Conservation (phyloP, 2,113 vertebrate genomes). For the Bothrops jararaca region DNA sequence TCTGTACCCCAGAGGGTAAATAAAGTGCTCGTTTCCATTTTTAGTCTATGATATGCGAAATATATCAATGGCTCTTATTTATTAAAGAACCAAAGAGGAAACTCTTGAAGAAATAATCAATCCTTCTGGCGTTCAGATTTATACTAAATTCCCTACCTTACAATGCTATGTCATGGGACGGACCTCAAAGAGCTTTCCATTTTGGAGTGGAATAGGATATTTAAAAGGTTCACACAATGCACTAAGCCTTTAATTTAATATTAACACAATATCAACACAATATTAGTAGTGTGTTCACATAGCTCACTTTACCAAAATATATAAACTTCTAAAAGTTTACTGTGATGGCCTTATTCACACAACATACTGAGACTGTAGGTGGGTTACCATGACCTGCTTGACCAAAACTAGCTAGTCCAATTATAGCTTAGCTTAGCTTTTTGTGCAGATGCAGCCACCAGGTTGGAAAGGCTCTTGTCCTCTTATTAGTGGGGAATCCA, state of each 20-base stretch:
- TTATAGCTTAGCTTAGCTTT: neutral
- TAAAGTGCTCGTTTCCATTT: slow-evolving; percentile 48
- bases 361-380: neutral
- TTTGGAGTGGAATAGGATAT: neutral
- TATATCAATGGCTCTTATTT: slow-evolving; percentile 4
- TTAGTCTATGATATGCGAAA: slow-evolving; percentile 29
- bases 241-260: neutral
- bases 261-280: neutral
- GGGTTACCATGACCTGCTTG: neutral
- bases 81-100: slow-evolving; percentile 18
- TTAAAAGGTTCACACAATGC: neutral
- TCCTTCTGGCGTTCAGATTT: neutral
- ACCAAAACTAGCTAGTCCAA: neutral
- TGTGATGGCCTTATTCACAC: neutral
- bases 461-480: neutral
- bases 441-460: neutral
- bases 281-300: neutral
- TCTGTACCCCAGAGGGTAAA: slow-evolving; percentile 11
- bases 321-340: neutral
- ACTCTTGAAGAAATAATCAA: neutral
- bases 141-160: neutral
- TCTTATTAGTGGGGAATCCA: neutral
- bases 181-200: neutral
- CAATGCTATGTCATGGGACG: neutral
- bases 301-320: neutral